These are phyloP conservation scores for Agrilus planipennis DNA, from an alignment of 1,140 invertebrate genomes.

Conservation along the genomic window DNA sequence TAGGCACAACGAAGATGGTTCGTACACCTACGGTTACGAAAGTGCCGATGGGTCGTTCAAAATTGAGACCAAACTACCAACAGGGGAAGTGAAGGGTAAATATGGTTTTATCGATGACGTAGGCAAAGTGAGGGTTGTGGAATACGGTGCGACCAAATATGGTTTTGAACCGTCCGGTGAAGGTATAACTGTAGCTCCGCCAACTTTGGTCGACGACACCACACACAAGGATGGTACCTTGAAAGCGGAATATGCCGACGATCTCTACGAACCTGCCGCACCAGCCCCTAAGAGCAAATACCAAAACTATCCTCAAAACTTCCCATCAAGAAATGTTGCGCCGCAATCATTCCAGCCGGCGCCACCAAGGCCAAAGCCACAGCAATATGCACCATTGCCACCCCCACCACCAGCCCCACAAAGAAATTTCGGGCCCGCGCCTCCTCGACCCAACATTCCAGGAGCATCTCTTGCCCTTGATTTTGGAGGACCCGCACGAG, in stretches of 20 bases:
- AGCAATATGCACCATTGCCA: conserved; percentile 19
- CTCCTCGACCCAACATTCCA: neutral
- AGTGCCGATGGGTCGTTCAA: conserved; percentile 75
- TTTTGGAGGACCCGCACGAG: conserved; percentile 25
- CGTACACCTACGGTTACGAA: conserved; percentile 79
- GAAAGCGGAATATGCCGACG: conserved; percentile 37
- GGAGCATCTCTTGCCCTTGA: conserved; percentile 11
- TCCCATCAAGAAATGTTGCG: conserved; percentile 23
- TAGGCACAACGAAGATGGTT: conserved; percentile 74
- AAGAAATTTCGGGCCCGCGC: conserved; percentile 25
- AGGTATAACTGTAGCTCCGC: conserved; percentile 70
- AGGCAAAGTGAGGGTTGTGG: conserved; percentile 68
- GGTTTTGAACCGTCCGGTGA: conserved; percentile 80
- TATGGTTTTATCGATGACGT: conserved; percentile 78
- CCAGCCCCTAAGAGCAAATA: conserved; percentile 17
- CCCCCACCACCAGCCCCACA: conserved; percentile 15
- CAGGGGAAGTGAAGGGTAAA: conserved; percentile 71
- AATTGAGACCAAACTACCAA: conserved; percentile 68
- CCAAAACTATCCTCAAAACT: no score
- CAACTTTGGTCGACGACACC: conserved; percentile 62
- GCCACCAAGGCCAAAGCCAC: conserved; percentile 10
- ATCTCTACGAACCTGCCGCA: conserved; percentile 34
- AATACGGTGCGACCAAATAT: conserved; percentile 77
- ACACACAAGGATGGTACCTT: conserved; percentile 38
- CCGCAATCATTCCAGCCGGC: conserved; percentile 24